phyloP scores from a whole-genome alignment of 92 coral and sea anemone genomes.

The Hydrozoanthus gracilis region DNA sequence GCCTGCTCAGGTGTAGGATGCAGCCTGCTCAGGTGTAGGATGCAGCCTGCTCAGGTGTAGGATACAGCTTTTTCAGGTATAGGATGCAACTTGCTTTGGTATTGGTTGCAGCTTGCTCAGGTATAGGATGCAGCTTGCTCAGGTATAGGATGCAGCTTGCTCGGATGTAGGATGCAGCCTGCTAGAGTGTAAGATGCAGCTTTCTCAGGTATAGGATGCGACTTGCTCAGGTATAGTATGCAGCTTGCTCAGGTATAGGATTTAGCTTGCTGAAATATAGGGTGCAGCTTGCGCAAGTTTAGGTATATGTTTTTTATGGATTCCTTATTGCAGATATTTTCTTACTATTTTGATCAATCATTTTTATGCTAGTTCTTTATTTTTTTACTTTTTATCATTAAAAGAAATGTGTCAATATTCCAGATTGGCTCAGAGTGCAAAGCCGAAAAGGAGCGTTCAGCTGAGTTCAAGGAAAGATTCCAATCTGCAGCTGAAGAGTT shows the following conservation, averaged over 20 bases:
- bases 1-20: no score
- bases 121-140: not conserved
- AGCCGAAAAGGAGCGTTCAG: constrained; percentile 68
- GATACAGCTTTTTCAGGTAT: no score
- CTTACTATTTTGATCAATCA: not conserved
- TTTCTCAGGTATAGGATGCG: no score
- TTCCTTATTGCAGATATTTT: no score
- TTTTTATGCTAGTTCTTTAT: not conserved
- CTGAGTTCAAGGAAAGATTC: constrained; percentile 62
- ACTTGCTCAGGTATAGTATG: not conserved
- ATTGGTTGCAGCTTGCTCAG: not conserved
- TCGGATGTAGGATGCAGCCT: no score
- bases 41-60: no score
- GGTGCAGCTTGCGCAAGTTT: no score
- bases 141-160: no score
- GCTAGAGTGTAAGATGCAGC: no score
- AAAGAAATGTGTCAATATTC: not conserved
- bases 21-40: no score
- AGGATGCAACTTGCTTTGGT: constrained; percentile 74
- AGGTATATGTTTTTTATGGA: not conserved
- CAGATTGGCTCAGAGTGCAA: constrained; percentile 69
- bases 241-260: not conserved
- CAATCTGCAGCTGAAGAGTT: constrained; percentile 60
- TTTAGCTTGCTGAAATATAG: no score
- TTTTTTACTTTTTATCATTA: not conserved